Evolutionary conservation across 2,888 invertebrate genomes (phyloP).

Genomic region (Lepidocyrtoides sp.): DNA sequence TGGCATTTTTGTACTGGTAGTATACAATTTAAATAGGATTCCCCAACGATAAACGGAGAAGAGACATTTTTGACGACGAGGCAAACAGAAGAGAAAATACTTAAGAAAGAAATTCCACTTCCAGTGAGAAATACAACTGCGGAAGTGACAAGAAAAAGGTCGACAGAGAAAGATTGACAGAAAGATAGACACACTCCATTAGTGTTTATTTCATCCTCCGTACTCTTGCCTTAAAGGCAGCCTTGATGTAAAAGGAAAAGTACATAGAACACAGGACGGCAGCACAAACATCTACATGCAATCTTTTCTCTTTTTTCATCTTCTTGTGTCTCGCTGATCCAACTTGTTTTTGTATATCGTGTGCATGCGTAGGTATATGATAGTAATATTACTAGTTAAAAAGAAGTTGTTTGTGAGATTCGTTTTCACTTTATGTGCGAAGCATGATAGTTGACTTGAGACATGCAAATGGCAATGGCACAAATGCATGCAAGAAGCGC

Average conservation of each 20-base stretch:
- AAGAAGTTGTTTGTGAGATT: not conserved
- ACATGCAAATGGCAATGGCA: constrained; percentile 16
- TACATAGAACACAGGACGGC: not conserved
- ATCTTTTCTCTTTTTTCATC: not conserved
- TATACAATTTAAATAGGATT: not conserved
- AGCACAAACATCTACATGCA: not conserved
- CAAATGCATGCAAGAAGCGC: not conserved
- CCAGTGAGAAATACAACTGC: constrained; percentile 58
- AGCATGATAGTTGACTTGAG: not conserved
- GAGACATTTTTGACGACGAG: not conserved
- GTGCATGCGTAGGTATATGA: not conserved
- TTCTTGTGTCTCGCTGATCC: not conserved
- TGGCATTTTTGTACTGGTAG: no score
- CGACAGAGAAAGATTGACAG: constrained; percentile 75
- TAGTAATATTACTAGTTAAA: not conserved
- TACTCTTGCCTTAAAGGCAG: constrained; percentile 1
- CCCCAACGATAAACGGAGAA: constrained; percentile 7
- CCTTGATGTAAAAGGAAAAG: not conserved
- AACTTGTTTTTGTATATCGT: not conserved
- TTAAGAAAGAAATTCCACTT: constrained; percentile 38
- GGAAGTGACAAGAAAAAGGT: constrained; percentile 75
- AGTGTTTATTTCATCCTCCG: constrained; percentile 40
- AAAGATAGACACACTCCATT: constrained; percentile 75
- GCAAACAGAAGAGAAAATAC: not conserved
- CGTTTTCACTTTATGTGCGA: no score